Conservation (phyloP, 1,140 invertebrate species). For the Caenorhabditis inopinata region DNA sequence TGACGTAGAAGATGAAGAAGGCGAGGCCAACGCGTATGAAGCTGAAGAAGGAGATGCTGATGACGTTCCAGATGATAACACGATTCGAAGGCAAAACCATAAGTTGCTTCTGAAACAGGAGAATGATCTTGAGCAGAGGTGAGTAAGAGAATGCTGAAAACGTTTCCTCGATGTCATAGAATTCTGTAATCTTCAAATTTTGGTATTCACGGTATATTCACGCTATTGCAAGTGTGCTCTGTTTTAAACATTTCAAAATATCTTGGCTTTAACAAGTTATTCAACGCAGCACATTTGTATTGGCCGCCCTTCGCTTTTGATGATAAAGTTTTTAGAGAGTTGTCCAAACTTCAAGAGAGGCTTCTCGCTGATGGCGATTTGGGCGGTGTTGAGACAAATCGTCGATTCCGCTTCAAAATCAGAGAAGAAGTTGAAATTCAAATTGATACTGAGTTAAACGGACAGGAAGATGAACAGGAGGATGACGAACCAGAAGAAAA, state of each 20-base stretch:
- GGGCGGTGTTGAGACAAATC: conserved; percentile 42
- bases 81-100: conserved; percentile 36
- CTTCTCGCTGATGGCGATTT: conserved; percentile 36
- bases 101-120: conserved; percentile 47
- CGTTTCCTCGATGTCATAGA: no score
- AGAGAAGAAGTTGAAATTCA: conserved; percentile 41
- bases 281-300: no score
- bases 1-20: conserved; percentile 43
- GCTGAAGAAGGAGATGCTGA: conserved; percentile 41
- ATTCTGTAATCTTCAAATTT: no score
- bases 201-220: no score
- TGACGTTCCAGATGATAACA: conserved; percentile 39
- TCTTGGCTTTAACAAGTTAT: no score
- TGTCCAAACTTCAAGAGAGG: conserved; percentile 38
- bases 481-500: conserved; percentile 30
- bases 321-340: neutral
- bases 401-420: conserved; percentile 47
- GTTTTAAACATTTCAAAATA: no score
- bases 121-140: conserved; percentile 12
- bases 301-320: no score
- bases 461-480: neutral
- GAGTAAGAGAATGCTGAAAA: no score
- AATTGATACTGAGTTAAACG: neutral
- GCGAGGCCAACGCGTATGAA: conserved; percentile 38
- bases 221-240: no score